A percentile compares a stretch with the other conserved stretches of the same genome.
phyloP scores from a whole-genome alignment of 37 sponge, comb jelly and placozoan species.

The Aplysina aerophoba region DNA sequence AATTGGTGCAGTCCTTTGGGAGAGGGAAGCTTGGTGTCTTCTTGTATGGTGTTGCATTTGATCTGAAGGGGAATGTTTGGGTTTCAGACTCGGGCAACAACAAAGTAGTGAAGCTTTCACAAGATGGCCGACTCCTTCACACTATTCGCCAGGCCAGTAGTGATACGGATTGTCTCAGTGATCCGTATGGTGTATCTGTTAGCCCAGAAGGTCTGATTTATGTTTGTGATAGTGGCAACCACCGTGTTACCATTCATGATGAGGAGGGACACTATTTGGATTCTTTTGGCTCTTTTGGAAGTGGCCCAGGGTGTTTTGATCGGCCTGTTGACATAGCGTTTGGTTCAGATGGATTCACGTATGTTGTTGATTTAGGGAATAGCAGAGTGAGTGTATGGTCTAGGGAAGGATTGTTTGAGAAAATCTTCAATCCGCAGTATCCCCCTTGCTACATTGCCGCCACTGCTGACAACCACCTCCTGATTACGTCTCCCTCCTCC shows the following conservation, averaged over 20 bases:
- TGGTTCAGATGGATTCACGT: background rate
- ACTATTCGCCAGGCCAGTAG: background rate
- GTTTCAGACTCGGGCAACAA: conserved; percentile 6
- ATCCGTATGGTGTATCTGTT: conserved; percentile 17
- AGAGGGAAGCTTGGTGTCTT: background rate
- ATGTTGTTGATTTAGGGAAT: conserved; percentile 3
- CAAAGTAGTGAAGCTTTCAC: background rate
- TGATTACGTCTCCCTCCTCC: background rate
- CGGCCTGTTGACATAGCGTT: background rate
- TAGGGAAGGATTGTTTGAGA: background rate
- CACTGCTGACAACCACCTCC: background rate
- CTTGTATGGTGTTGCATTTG: conserved; percentile 1
- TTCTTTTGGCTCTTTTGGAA: background rate
- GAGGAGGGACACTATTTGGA: background rate
- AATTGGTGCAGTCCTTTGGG: background rate
- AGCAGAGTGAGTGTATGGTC: background rate
- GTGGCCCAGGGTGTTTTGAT: background rate
- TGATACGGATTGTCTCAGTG: background rate
- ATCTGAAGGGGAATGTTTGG: background rate
- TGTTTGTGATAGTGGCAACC: conserved; percentile 23
- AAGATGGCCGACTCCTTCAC: background rate
- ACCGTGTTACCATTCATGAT: background rate
- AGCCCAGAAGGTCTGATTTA: background rate
- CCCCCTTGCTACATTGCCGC: background rate
- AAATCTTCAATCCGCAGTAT: background rate